A percentile compares a stretch with the other conserved stretches of the same genome.
phyloP scores from a whole-genome alignment of 2,113 vertebrate species.

The Dasyornis broadbenti region DNA sequence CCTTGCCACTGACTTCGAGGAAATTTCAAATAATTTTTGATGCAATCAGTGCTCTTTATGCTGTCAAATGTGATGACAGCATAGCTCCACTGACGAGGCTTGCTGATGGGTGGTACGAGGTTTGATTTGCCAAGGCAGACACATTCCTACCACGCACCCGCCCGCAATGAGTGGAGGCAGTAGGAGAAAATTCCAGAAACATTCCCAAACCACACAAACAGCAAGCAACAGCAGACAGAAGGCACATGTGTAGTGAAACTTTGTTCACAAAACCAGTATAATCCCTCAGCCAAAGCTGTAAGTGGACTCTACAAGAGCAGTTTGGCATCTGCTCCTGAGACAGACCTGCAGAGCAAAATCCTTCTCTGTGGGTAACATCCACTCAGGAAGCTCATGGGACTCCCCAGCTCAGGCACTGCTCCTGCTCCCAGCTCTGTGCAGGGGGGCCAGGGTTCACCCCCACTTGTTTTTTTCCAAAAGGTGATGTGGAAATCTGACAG shows the following conservation, averaged over 20 bases:
- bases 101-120: background rate
- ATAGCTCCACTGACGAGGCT: background rate
- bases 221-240: background rate
- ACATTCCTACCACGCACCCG: background rate
- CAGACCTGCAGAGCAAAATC: background rate
- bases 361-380: background rate
- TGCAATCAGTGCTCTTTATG: background rate
- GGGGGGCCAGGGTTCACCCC: background rate
- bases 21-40: background rate
- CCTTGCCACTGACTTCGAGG: background rate
- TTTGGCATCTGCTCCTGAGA: background rate
- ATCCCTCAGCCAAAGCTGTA: background rate
- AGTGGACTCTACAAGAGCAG: background rate
- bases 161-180: background rate
- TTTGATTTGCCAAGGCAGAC: background rate
- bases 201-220: background rate
- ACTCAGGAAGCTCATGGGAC: too few species aligned
- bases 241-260: background rate
- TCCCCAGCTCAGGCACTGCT: too few species aligned
- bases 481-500: background rate
- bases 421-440: background rate
- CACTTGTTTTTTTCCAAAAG: background rate
- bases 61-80: background rate
- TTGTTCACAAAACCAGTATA: background rate
- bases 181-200: background rate